Base-by-base conservation (phyloP, 2,113 vertebrate genomes). In the Leptodactylus fuscus region DNA sequence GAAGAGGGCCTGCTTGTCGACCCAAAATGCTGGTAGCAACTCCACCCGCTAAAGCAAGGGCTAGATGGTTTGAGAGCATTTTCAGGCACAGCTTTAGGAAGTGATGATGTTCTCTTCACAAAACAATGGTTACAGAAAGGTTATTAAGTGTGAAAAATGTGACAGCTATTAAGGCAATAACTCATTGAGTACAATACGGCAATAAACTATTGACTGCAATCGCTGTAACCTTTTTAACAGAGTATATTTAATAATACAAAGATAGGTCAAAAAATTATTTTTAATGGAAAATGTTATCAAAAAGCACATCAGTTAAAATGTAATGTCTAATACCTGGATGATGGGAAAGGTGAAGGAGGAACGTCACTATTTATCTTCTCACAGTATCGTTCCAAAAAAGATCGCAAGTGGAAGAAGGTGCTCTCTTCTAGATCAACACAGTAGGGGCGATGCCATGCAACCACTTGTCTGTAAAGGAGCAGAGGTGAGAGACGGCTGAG, bases 341-440 rank as follows among this genome's bases (percentile, higher is more conserved):
- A 96, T 88, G 95, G 92, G 89, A 99, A 99, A 71, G 98, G 98
- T 67, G 95, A 93, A 58, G 97, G 96, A 0, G 98, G 97, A 0
- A 95, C 91, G 81, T 99, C 96, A 74, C 95, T 95, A 87, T 95
- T 95, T 70, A 99, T 98, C 90, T 96, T 96, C 87, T 98, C 97
- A 88, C 96, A 99, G 91, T 99, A 99, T 90, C 95, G 94, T 90
- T 99, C 98, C 1, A 99, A 94, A 88, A 99, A 99, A 87, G 95
- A 97, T 81, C 97, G 95, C 22, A 99, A 92, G 86, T 98, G 98
- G 0, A 97, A 94, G 89, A 99, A 99, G 2, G 98, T 99, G 85
- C 98, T 99, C 91, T 99, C 98, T 89, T 99, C 98, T 83, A 99
- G 94, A 90, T 99, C 98, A 0, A 99, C 98, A 76, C 98, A 99